Evolutionary conservation across 2,797 vertebrate genomes (phyloP).

Genomic region (Serranus cabrilla): DNA sequence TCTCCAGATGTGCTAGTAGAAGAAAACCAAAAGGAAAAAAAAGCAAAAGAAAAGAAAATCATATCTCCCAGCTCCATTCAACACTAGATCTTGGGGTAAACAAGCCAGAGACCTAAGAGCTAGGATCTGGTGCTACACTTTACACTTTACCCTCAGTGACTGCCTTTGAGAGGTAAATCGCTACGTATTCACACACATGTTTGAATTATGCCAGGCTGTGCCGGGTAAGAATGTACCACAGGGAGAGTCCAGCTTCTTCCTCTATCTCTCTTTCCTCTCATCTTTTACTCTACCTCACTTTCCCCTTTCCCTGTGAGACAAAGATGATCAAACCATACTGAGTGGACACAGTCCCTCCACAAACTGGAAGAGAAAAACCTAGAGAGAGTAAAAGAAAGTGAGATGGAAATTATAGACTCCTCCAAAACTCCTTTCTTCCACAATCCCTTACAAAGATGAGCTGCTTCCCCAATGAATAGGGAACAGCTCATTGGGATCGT

Average conservation of each 20-base stretch:
- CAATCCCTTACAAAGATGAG: constrained; percentile 73
- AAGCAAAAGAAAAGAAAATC: constrained; percentile 17
- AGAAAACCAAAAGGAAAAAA: constrained; percentile 20
- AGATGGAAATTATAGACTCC: constrained; percentile 67
- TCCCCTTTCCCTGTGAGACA: constrained; percentile 71
- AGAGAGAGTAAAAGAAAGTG: constrained; percentile 69
- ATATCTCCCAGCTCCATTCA: constrained; percentile 39
- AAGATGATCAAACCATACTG: constrained; percentile 77
- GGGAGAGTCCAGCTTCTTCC: constrained; percentile 72
- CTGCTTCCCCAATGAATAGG: constrained; percentile 72
- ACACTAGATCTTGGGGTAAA: constrained; percentile 61
- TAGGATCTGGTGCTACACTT: constrained; percentile 53
- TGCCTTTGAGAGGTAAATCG: constrained; percentile 77
- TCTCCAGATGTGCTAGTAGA: constrained; percentile 61
- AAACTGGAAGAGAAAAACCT: constrained; percentile 68
- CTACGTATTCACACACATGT: constrained; percentile 73
- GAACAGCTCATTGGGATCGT: constrained; percentile 76
- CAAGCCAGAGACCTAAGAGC: constrained; percentile 60
- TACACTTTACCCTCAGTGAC: constrained; percentile 76
- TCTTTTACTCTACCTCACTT: constrained; percentile 64
- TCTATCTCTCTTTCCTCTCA: constrained; percentile 58
- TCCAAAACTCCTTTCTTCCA: constrained; percentile 70
- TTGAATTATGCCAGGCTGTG: constrained; percentile 65
- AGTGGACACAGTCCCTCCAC: constrained; percentile 79
- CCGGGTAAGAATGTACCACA: constrained; percentile 58